Conservation (phyloP, 2,797 vertebrate genomes). For the Xenentodon cancila region DNA sequence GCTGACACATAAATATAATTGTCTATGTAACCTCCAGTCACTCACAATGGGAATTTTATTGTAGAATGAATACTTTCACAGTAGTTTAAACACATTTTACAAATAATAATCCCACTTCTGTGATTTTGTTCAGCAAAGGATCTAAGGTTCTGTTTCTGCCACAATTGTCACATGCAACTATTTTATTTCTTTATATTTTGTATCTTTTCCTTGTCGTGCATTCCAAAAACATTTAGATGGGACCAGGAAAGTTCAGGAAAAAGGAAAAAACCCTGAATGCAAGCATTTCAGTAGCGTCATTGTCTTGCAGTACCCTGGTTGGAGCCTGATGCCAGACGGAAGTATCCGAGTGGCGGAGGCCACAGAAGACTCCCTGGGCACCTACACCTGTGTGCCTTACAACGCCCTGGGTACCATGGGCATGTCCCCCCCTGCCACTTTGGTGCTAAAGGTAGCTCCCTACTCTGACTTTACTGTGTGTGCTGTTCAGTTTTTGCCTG, state of each 20-base stretch:
- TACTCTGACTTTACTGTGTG: background rate
- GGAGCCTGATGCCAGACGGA: constrained; percentile 95
- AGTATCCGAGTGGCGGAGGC: constrained; percentile 97
- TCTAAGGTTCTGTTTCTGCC: no score
- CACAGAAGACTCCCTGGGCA: constrained; percentile 99
- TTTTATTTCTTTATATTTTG: no score
- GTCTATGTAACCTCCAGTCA: no score
- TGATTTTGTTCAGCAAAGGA: background rate
- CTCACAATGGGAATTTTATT: no score
- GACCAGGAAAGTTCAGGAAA: constrained; percentile 17
- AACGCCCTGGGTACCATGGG: constrained; percentile 99
- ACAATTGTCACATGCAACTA: background rate
- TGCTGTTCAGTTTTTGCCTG: background rate
- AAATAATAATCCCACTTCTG: background rate
- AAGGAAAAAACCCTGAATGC: background rate
- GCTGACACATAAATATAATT: no score
- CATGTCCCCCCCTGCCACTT: constrained; percentile 96
- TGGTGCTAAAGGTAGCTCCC: constrained; percentile 95
- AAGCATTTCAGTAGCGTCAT: constrained; percentile 23
- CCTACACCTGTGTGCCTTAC: constrained; percentile 99
- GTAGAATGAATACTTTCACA: no score
- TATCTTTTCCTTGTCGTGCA: constrained; percentile 16
- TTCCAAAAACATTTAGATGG: constrained; percentile 22
- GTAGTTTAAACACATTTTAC: no score
- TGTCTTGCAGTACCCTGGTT: constrained; percentile 88